Evolutionary conservation across 1,140 invertebrate genomes (phyloP).

Genomic region (Micrasema longulum): DNA sequence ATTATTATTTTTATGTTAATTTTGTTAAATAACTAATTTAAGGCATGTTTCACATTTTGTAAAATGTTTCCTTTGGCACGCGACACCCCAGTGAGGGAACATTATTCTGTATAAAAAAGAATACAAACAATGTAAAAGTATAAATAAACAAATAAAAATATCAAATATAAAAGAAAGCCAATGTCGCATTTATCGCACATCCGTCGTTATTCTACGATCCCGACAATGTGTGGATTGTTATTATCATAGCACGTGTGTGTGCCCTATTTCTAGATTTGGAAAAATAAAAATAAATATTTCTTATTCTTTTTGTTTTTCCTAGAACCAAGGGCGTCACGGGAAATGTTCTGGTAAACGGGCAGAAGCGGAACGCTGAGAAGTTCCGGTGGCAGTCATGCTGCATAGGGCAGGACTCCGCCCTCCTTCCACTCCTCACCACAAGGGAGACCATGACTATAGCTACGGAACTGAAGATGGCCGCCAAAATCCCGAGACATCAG

Average conservation of each 20-base stretch:
- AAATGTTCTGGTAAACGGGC: constrained; percentile 86
- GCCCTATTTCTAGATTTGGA: neutral
- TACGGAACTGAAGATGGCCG: constrained; percentile 88
- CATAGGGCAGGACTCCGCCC: constrained; percentile 97
- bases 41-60: too few relatives aligned
- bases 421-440: constrained; percentile 92
- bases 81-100: too few relatives aligned
- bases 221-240: neutral
- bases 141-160: too few relatives aligned
- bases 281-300: neutral
- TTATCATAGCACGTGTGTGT: neutral
- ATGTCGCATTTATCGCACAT: too few relatives aligned
- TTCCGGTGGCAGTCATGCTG: constrained; percentile 96
- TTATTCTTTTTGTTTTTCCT: constrained; percentile 53
- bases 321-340: constrained; percentile 82
- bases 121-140: too few relatives aligned
- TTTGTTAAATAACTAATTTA: too few relatives aligned
- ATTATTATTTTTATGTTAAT: too few relatives aligned
- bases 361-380: constrained; percentile 85
- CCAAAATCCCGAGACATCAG: constrained; percentile 65
- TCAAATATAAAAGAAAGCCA: too few relatives aligned
- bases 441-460: constrained; percentile 94
- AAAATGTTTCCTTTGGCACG: too few relatives aligned
- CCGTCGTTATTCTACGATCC: too few relatives aligned
- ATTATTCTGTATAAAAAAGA: too few relatives aligned